These are phyloP conservation scores for Cyprinodon brontotheroides DNA, from an alignment of 2,113 vertebrate genomes.

Conservation along the genomic window DNA sequence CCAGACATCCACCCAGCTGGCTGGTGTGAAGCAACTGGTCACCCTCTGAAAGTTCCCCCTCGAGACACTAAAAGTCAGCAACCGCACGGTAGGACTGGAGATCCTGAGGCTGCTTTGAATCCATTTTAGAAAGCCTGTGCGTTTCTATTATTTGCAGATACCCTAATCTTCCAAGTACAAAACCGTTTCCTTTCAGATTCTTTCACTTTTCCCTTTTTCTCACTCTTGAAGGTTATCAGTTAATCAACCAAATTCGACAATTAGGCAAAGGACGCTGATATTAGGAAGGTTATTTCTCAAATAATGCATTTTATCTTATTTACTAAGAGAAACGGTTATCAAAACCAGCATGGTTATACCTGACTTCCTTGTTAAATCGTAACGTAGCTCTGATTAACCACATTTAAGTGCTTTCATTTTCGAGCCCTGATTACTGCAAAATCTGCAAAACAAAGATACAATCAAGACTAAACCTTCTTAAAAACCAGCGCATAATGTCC, in stretches of 20 bases:
- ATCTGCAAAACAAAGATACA: neutral
- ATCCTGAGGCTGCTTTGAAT: neutral
- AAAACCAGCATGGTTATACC: neutral
- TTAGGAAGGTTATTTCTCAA: neutral
- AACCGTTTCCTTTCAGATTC: neutral
- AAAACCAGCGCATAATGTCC: too few species aligned
- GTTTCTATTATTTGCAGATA: neutral
- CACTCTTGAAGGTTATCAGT: neutral
- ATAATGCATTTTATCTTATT: neutral
- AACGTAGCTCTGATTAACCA: too few species aligned
- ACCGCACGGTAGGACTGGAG: conserved; percentile 60
- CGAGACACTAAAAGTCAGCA: conserved; percentile 75
- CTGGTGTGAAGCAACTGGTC: conserved; percentile 94
- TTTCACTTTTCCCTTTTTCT: neutral
- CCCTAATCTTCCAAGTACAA: neutral
- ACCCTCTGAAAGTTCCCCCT: conserved; percentile 89
- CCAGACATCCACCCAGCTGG: conserved; percentile 93
- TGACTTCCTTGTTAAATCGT: neutral
- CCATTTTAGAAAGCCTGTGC: neutral
- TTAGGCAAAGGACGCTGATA: neutral
- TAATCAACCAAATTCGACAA: too few species aligned
- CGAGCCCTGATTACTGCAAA: neutral
- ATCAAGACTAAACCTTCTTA: neutral
- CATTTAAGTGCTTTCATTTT: too few species aligned
- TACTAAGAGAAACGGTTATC: neutral